Evolutionary conservation across 30 jellyfish, hydroid and myxozoan genomes (phyloP).

Genomic region (Chrysaora quinquecirrha): DNA sequence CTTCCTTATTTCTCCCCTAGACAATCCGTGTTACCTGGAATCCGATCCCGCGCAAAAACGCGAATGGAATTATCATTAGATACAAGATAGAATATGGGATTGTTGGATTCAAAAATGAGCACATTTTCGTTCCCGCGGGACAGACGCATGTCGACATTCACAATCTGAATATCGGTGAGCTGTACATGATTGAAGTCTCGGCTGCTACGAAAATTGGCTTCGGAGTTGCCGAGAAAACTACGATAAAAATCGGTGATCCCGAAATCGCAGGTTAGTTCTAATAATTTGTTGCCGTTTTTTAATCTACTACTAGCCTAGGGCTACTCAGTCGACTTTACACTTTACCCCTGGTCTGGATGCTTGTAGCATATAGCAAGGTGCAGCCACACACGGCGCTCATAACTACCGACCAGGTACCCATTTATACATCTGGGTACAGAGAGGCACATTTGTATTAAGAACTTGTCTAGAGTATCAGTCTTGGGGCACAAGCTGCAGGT

Average conservation of each 20-base stretch:
- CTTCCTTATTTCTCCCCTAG: conserved; percentile 17
- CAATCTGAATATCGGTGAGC: conserved; percentile 46
- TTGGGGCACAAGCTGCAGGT: no score
- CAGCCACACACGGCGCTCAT: no score
- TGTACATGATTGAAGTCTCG: conserved; percentile 68
- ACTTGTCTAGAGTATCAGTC: no score
- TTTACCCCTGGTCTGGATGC: no score
- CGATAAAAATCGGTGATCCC: conserved; percentile 60
- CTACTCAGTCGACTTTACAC: no score
- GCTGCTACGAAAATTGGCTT: conserved; percentile 66
- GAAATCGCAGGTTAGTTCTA: conserved; percentile 52
- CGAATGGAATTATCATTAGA: conserved; percentile 41
- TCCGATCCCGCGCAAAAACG: conserved; percentile 49
- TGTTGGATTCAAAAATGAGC: conserved; percentile 4
- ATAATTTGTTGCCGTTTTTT: no score
- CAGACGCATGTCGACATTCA: conserved; percentile 34
- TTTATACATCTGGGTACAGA: no score
- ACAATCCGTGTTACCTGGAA: conserved; percentile 65
- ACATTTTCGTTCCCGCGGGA: conserved; percentile 39
- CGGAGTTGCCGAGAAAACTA: conserved; percentile 42
- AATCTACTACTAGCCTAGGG: no score
- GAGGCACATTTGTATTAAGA: no score
- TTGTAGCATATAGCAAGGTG: no score
- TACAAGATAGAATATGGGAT: conserved; percentile 54
- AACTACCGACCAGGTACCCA: no score